These are phyloP conservation scores for Apteryx mantelli DNA, from an alignment of 2,113 vertebrate genomes.

Conservation along the genomic window DNA sequence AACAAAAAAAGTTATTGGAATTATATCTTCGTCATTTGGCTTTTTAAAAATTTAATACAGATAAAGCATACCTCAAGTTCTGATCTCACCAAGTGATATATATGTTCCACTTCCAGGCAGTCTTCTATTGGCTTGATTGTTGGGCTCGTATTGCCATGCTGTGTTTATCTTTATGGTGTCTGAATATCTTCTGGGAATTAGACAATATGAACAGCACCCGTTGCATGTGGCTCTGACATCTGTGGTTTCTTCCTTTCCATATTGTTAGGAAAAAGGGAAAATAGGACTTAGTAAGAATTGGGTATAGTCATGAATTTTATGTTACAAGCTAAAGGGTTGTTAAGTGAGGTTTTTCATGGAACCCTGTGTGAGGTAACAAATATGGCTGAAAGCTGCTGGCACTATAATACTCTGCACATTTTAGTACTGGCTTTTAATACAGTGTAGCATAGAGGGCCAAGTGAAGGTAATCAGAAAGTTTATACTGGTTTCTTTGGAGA, in stretches of 20 bases:
- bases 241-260: background rate
- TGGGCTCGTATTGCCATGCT: background rate
- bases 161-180: background rate
- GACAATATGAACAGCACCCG: background rate
- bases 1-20: background rate
- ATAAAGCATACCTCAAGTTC: background rate
- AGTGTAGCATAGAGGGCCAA: background rate
- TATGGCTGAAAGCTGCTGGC: background rate
- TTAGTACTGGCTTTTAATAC: conserved; percentile 16
- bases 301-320: background rate
- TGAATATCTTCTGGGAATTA: background rate
- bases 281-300: background rate
- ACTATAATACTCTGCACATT: background rate
- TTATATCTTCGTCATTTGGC: background rate
- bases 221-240: background rate
- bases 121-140: no score
- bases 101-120: no score
- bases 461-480: conserved; percentile 24
- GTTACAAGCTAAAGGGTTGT: background rate
- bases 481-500: background rate
- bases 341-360: background rate
- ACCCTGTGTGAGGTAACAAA: conserved; percentile 18
- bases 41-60: background rate
- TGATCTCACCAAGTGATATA: no score
- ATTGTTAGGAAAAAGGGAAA: background rate